Percentiles rank a stretch among this genome's conserved stretches.
phyloP scores from a whole-genome alignment of 2,113 vertebrate genomes.

The Potamarius usumacintae region DNA sequence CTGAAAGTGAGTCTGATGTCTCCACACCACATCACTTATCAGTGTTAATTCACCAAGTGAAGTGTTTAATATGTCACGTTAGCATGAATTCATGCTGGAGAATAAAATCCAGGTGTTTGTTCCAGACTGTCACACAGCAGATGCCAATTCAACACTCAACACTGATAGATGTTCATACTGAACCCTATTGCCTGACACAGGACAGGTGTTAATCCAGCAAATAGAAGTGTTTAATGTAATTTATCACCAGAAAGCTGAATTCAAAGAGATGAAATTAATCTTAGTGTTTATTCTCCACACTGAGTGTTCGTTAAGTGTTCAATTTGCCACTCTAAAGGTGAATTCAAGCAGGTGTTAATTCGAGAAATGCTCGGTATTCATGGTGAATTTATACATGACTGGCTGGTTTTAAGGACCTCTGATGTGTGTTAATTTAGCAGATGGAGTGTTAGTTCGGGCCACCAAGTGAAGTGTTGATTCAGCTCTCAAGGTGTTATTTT shows the following conservation, averaged over 20 bases:
- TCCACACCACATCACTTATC: not conserved
- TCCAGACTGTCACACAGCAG: not conserved
- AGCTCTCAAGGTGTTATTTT: no score
- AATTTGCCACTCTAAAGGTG: no score
- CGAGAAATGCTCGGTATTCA: no score
- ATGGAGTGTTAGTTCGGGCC: no score
- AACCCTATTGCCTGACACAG: not conserved
- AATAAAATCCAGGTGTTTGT: not conserved
- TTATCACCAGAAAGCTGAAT: not conserved
- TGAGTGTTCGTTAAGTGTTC: no score
- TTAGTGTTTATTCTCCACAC: no score
- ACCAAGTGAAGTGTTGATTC: no score
- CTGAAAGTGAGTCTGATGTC: not conserved
- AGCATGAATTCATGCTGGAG: not conserved
- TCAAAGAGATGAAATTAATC: not conserved
- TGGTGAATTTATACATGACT: no score
- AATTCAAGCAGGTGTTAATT: no score
- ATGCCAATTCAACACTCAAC: not conserved
- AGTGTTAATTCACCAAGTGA: not conserved
- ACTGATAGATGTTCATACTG: not conserved
- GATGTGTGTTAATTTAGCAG: no score
- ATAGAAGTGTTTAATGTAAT: not conserved
- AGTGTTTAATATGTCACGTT: not conserved
- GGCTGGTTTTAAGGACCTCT: no score
- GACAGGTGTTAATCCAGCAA: not conserved